Base-by-base conservation (phyloP, 2,888 invertebrate genomes). In the Scelioninae gen. 2 region DNA sequence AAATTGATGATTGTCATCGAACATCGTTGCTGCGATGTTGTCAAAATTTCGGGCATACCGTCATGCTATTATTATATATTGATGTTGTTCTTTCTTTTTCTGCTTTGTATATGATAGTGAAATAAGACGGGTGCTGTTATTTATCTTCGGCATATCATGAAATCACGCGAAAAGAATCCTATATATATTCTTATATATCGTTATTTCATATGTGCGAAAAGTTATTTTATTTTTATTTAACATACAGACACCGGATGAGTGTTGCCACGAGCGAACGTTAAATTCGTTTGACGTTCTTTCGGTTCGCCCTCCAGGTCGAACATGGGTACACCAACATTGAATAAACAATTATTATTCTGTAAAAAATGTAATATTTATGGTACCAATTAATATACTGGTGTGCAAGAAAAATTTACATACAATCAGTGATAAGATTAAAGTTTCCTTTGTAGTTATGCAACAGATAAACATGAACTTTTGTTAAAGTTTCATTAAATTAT, bases 171-270 rank as follows among this genome's bases (percentile, higher is more conserved):
- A 78, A 68, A 67, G 64, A 76, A 71, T 75, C 74, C 64, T 67
- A 73, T 68, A 55, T 74, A 68, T 79, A 78, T 76, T 73, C 58
- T 65, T 75, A 69, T 73, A 67, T 60, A 50, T 53, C 77, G 78
- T 78, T 78, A 73, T 74, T 53, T 78, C 77, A 78, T 78, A 73
- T 74, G 78, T 74, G 75, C 77, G 65, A 75, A 80, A 77, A 79
- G 77, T 79, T 78, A 79, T 78, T 78, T 78, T 81, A 80, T 82
- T 83, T 83, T 79, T 81, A 80, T 81, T 81, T 77, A 81, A 81
- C 76, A 76, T 58, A 78, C 69, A 75, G 68, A 76, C 28, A 70
- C 57, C 71, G 65, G 70, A 76, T 52, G 73, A 57, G 70, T 64
- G 33, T 39, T 41, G 46, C 28, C 22, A 52, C 45, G 25, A 33